A percentile compares a stretch with the other conserved stretches of the same genome.
Conservation (phyloP, 2,888 invertebrate genomes). For the Coleophora deauratella region DNA sequence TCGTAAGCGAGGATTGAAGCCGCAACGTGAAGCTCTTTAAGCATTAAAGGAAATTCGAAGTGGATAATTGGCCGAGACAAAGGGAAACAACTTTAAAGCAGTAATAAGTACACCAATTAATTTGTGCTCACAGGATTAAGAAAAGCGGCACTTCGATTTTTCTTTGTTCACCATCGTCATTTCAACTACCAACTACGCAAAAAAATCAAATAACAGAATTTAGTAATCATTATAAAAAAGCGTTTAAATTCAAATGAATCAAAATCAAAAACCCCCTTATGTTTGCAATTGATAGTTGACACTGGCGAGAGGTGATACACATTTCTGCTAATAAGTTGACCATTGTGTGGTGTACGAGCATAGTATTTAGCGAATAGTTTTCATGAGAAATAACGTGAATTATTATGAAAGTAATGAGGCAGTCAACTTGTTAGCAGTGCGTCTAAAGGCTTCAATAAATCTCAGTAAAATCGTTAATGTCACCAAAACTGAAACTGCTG, state of each 20-base stretch:
- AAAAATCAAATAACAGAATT: constrained; percentile 28
- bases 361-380: neutral
- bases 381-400: too few relatives aligned
- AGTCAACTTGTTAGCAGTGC: constrained; percentile 52
- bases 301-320: constrained; percentile 49
- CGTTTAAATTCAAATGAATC: constrained; percentile 40
- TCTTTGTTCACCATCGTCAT: constrained; percentile 57
- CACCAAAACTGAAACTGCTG: constrained; percentile 63
- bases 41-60: constrained; percentile 59
- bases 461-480: constrained; percentile 36
- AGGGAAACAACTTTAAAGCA: constrained; percentile 7
- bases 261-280: constrained; percentile 54
- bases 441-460: constrained; percentile 60
- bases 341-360: constrained; percentile 4
- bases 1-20: constrained; percentile 67
- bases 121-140: constrained; percentile 2
- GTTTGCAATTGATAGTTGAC: constrained; percentile 65
- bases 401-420: neutral
- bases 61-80: constrained; percentile 25
- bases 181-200: constrained; percentile 69
- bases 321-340: constrained; percentile 50
- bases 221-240: constrained; percentile 27
- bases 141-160: constrained; percentile 45
- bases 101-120: constrained; percentile 7
- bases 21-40: constrained; percentile 67